A percentile compares a stretch with the other conserved stretches of the same genome.
Conservation (phyloP, 2,797 vertebrate species). For the Pangasius krempfi region DNA sequence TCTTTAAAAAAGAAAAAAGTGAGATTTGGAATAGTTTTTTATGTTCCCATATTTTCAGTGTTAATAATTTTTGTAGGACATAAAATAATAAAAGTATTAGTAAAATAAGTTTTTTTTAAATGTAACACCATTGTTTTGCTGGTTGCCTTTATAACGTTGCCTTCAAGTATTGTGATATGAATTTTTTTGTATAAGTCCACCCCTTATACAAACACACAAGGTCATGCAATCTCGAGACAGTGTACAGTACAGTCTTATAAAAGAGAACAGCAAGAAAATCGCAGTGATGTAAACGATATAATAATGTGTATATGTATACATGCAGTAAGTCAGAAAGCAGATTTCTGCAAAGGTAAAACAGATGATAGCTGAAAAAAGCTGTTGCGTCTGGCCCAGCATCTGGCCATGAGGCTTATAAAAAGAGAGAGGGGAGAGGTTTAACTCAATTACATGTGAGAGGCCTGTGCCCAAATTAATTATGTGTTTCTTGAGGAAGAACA, state of each 20-base stretch:
- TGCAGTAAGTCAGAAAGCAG: not conserved
- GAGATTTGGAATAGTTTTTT: not conserved
- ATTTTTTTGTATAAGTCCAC: not conserved
- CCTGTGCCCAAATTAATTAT: constrained; percentile 50
- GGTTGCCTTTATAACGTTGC: not conserved
- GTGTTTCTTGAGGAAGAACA: constrained; percentile 56
- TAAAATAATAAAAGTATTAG: not conserved
- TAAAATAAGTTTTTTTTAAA: not conserved
- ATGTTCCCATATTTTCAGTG: no score
- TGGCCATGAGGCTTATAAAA: constrained; percentile 27
- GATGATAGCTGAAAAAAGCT: not conserved
- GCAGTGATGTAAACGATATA: not conserved
- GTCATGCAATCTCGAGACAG: not conserved
- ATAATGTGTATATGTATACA: not conserved
- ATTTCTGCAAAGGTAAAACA: constrained; percentile 21
- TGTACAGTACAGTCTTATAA: not conserved
- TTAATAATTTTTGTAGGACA: not conserved
- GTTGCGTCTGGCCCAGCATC: constrained; percentile 43
- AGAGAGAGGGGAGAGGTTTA: constrained; percentile 25
- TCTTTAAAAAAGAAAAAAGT: not conserved
- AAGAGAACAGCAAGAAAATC: not conserved
- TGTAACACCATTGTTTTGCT: not conserved
- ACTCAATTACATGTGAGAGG: constrained; percentile 54
- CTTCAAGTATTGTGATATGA: not conserved
- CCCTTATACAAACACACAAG: not conserved